Evolutionary conservation across 2,888 invertebrate genomes (phyloP), one percentile per base, ranked within the genome.

Genomic region (Keiferia lycopersicella): DNA sequence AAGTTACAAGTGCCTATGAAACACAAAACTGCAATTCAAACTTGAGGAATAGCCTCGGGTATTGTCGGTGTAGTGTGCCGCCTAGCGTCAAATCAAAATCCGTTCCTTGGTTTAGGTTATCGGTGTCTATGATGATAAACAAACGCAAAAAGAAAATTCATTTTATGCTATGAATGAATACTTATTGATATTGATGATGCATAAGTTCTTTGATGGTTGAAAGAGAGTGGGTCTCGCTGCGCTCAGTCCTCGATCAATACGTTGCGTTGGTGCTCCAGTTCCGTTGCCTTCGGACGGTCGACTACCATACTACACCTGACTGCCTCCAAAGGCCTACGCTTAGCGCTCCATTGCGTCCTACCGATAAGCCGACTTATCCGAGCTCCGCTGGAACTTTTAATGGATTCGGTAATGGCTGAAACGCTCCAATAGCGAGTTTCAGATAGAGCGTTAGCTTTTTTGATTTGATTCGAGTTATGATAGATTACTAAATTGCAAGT

Each of bases 201-300:
- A 7, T 34, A 34, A 7, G 34, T 34, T 10, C 3, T 3, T 8
- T 16, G 45, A 45, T 45, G 45, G 45, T n/a, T 16, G n/a, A 16
- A 18, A 59, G 59, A 39, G 59, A n/a, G n/a, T 41, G 48, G 2
- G 45, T 11, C 60, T 26, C 63, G 73, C 73, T n/a, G 75, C 72
- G 70, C 69, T 67, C 69, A 65, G 64, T 61, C 61, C 66, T 65
- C 71, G 78, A 82, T 82, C 82, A 79, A 82, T 82, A 81, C 76
- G 65, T 66, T 34, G 34, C 76, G 65, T 66, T n/a, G 56, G 34
- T 73, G 82, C 66, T 82, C 81, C 68, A 82, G 71, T 79, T 81
- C 75, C 72, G 70, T 78, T 73, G 79, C 78, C 78, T 76, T 74
- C 69, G 66, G 67, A 69, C 71, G 69, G 65, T 3, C 50, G 50